Conservation (phyloP, 2,113 vertebrate species). For the Grantiella picta region DNA sequence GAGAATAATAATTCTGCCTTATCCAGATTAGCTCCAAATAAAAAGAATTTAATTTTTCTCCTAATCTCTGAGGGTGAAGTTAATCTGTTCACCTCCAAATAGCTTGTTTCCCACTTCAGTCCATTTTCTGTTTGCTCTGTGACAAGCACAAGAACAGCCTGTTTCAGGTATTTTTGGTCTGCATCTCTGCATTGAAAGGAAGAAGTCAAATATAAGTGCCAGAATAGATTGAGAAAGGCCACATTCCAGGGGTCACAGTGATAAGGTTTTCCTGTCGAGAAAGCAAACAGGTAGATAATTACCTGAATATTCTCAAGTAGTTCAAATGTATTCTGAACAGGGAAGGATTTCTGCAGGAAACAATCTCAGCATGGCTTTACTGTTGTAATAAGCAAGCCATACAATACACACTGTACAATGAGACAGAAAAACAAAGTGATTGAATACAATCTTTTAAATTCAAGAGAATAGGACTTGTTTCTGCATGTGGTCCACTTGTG, state of each 20-base stretch:
- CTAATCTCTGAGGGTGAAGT: neutral
- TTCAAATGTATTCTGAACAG: neutral
- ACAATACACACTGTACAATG: neutral
- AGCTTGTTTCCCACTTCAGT: neutral
- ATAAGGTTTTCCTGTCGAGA: neutral
- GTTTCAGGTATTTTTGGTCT: neutral
- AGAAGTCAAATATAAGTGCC: neutral
- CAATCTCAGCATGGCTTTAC: neutral
- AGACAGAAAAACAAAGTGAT: neutral
- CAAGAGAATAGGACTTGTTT: neutral
- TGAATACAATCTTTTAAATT: neutral
- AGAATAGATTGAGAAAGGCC: neutral
- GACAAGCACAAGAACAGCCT: neutral
- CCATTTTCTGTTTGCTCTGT: neutral
- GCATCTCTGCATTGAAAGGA: neutral
- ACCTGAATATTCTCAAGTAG: neutral
- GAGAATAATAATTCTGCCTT: neutral
- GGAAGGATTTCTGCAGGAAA: neutral
- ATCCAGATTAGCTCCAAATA: neutral
- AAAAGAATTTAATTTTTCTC: neutral
- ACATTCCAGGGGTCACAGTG: neutral
- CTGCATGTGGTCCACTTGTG: conserved; percentile 30
- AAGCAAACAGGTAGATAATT: neutral
- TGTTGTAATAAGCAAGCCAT: neutral
- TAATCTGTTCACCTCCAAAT: neutral